phyloP scores from a whole-genome alignment of 2,888 invertebrate genomes.

The Galerucella calmariensis region DNA sequence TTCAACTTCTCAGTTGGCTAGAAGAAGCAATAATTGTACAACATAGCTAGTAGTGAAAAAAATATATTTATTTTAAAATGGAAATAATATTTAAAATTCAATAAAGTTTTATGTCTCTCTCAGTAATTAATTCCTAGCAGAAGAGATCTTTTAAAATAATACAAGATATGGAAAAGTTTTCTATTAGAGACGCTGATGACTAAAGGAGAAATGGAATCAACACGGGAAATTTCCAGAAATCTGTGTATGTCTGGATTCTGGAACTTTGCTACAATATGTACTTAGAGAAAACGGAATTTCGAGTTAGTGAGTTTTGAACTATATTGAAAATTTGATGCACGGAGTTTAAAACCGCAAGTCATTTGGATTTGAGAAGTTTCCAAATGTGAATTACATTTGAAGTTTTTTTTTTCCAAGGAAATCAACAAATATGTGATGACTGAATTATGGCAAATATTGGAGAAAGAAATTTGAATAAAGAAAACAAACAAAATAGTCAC shows the following conservation, averaged over 20 bases:
- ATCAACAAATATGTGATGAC: too few relatives aligned
- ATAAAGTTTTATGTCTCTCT: too few relatives aligned
- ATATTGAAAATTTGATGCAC: constrained; percentile 19
- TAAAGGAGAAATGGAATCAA: constrained; percentile 5
- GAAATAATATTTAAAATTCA: too few relatives aligned
- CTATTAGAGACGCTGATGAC: constrained; percentile 2
- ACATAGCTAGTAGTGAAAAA: too few relatives aligned
- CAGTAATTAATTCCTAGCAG: not conserved
- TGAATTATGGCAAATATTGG: too few relatives aligned
- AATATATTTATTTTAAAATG: too few relatives aligned
- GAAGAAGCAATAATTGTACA: too few relatives aligned
- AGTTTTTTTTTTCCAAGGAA: not conserved
- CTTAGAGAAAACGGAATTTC: constrained; percentile 23
- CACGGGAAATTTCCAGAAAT: constrained; percentile 18
- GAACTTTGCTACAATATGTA: constrained; percentile 19
- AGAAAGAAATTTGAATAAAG: not conserved
- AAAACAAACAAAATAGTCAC: not conserved
- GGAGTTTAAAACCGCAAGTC: constrained; percentile 16
- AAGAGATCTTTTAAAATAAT: not conserved
- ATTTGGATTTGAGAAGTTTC: constrained; percentile 5
- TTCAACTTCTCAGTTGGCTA: too few relatives aligned
- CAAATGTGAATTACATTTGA: not conserved
- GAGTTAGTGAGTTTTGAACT: constrained; percentile 22
- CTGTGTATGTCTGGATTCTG: constrained; percentile 13
- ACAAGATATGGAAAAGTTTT: not conserved